A percentile compares a stretch with the other conserved stretches of the same genome.
phyloP scores from a whole-genome alignment of 2,113 vertebrate species.

The Semnopithecus entellus region DNA sequence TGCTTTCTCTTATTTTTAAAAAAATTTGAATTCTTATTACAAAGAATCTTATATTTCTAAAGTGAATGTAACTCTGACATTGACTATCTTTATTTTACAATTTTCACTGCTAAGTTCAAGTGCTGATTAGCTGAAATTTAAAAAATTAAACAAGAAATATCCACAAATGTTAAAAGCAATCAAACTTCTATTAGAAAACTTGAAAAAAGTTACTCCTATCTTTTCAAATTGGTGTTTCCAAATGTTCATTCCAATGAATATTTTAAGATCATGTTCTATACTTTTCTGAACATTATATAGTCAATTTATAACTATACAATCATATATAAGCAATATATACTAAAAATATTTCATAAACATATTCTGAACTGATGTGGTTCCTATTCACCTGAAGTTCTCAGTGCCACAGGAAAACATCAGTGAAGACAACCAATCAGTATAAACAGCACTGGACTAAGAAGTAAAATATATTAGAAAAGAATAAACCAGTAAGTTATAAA shows the following conservation, averaged over 20 bases:
- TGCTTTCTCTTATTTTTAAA: constrained; percentile 11
- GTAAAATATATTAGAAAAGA: constrained; percentile 46
- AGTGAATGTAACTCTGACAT: constrained; percentile 5
- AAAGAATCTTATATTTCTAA: constrained; percentile 52
- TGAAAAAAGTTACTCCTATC: background rate
- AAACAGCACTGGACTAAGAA: constrained; percentile 41
- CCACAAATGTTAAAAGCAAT: background rate
- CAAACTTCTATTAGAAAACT: constrained; percentile 32
- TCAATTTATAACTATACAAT: constrained; percentile 46
- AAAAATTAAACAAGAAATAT: constrained; percentile 38
- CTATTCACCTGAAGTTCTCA: constrained; percentile 36
- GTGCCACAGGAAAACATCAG: constrained; percentile 44
- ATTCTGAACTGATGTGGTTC: constrained; percentile 43
- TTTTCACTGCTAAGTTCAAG: constrained; percentile 30
- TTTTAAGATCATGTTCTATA: constrained; percentile 32
- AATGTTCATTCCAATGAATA: constrained; percentile 6
- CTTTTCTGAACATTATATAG: constrained; percentile 35
- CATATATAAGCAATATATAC: constrained; percentile 2
- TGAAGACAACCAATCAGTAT: constrained; percentile 51
- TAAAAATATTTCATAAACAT: constrained; percentile 43
- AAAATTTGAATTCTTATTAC: constrained; percentile 38
- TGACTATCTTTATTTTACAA: constrained; percentile 40
- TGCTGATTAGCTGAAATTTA: constrained; percentile 28
- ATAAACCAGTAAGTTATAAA: background rate
- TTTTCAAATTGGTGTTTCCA: constrained; percentile 44